A percentile compares a stretch with the other conserved stretches of the same genome.
Conservation (phyloP, 2,797 vertebrate species). For the Pipistrellus pipistrellus region DNA sequence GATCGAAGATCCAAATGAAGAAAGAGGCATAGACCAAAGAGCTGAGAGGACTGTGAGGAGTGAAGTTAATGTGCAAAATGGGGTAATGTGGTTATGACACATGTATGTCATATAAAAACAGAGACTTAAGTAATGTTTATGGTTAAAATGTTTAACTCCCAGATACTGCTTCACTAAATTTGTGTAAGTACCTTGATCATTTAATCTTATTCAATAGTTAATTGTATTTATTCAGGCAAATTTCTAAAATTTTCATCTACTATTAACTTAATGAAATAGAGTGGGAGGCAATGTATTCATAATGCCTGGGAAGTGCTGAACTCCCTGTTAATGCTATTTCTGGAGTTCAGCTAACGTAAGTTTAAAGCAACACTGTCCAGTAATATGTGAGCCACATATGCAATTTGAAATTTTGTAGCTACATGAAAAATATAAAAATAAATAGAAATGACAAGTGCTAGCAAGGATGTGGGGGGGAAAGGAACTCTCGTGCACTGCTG, state of each 20-base stretch:
- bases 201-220: conserved; percentile 29
- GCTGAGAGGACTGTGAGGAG: background rate
- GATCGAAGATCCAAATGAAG: background rate
- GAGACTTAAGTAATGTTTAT: background rate
- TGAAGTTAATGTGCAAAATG: background rate
- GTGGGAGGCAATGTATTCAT: background rate
- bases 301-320: conserved; percentile 31
- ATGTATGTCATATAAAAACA: conserved; percentile 3
- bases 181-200: background rate
- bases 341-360: background rate
- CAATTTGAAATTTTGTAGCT: background rate
- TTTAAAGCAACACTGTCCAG: background rate
- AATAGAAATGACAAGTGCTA: background rate
- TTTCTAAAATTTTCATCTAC: conserved; percentile 51
- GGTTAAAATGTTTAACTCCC: background rate
- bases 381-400: background rate
- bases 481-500: no score
- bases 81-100: background rate
- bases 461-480: no score
- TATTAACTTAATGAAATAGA: conserved; percentile 60
- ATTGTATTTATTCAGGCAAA: conserved; percentile 21
- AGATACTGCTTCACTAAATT: background rate
- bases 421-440: conserved; percentile 22
- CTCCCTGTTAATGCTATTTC: conserved; percentile 34
- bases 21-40: background rate